Base-by-base conservation (phyloP, 1,140 invertebrate genomes). In the Choristoneura fumiferana region DNA sequence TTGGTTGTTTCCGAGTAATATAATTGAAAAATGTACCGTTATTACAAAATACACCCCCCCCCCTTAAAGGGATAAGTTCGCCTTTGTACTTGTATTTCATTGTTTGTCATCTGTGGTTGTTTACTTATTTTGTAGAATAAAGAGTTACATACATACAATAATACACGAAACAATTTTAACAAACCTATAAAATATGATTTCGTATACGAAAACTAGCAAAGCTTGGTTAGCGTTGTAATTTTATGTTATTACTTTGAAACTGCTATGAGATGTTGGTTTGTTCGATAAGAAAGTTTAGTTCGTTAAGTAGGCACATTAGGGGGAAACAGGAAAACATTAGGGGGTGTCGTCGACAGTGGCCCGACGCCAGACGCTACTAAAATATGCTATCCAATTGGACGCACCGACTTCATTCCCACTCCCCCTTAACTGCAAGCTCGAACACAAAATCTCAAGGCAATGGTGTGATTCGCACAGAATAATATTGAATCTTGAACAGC, bases 231-330 rank as follows among this genome's bases (percentile, higher is more conserved):
- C 69, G 13, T 35, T 35, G 62, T 67, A 71, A 73, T 73, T 70
- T 69, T 66, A 71, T 56, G 66, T 67, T 71, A 67, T 74, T 73
- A 74, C 58, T 72, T 75, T 55, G 65, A 65, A 73, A 76, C 60
- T 71, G 55, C 62, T 57, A 56, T 55, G 58, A 75, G 70, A 70
- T 70, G 74, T 78, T 63, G 69, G 73, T 73, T 68, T 67, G 65
- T 72, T 67, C 67, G 79, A 82, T 80, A 80, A 78, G 73, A 84
- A 82, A 77, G 73, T 82, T 82, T 73, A 74, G 72, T 81, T 82
- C 75, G 73, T 78, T 84, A 82, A 82, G 79, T 83, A 84, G 81
- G 76, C 72, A 82, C 79, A 82, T 84, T 82, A 82, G 67, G 71
- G 65, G 68, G 69, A 75, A 82, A 77, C 78, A 77, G 76, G 71